These are phyloP conservation scores for Lithosia quadra DNA, from an alignment of 2,888 invertebrate species.

Conservation along the genomic window DNA sequence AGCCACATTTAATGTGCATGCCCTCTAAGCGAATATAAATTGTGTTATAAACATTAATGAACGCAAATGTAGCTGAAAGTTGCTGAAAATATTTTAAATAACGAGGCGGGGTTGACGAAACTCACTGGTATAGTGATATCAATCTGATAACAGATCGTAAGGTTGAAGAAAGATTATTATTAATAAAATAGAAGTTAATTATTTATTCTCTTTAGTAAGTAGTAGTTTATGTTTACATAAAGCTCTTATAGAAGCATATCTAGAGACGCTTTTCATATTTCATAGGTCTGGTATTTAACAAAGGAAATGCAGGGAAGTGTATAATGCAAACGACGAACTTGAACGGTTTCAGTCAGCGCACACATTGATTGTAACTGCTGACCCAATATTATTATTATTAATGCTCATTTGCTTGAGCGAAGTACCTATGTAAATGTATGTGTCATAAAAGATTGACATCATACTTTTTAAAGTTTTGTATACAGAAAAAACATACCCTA, in stretches of 20 bases:
- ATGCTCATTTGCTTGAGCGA: neutral
- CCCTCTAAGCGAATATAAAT: constrained; percentile 4
- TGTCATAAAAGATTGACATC: too few relatives aligned
- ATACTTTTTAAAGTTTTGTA: too few relatives aligned
- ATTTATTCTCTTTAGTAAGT: neutral
- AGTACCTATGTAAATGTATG: too few relatives aligned
- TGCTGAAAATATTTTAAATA: neutral
- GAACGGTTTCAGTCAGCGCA: constrained; percentile 61
- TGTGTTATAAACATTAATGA: neutral
- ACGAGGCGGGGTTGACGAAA: neutral
- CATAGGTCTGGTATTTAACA: constrained; percentile 49
- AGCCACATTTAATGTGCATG: constrained; percentile 7
- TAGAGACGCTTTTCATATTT: constrained; percentile 43
- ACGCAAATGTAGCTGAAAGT: neutral
- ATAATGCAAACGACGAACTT: constrained; percentile 68
- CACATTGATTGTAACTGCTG: constrained; percentile 60
- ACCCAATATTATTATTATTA: constrained; percentile 1
- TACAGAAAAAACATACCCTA: too few relatives aligned
- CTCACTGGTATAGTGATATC: neutral
- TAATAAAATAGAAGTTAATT: neutral
- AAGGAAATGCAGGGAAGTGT: constrained; percentile 53
- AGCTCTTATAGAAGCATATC: neutral
- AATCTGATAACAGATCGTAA: neutral
- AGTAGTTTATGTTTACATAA: neutral
- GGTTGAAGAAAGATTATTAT: neutral